A percentile compares a stretch with the other conserved stretches of the same genome.
Conservation (phyloP, 2,113 vertebrate species). For the Cryptomyrus ogoouensis region DNA sequence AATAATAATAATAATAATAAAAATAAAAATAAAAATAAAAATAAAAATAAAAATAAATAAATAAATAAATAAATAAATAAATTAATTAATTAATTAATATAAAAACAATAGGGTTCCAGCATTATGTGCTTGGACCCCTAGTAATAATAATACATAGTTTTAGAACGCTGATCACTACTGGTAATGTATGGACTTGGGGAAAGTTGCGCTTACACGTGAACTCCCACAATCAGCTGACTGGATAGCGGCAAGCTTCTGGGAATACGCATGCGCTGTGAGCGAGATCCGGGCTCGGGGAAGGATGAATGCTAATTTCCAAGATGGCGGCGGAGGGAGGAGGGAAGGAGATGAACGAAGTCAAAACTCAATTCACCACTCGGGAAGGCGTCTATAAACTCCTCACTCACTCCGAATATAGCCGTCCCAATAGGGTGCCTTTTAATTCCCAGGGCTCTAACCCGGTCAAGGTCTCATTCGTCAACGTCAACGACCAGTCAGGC, state of each 20-base stretch:
- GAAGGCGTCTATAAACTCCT: conserved; percentile 98
- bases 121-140: neutral
- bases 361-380: conserved; percentile 97
- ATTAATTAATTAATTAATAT: neutral
- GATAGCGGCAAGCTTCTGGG: neutral
- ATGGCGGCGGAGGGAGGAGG: conserved; percentile 99
- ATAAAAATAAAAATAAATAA: no score
- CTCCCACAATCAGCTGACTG: conserved; percentile 11
- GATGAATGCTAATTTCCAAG: conserved; percentile 98
- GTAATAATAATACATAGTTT: neutral
- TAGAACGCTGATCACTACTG: neutral
- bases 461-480: conserved; percentile 96
- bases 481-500: conserved; percentile 97
- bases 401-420: conserved; percentile 95
- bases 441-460: conserved; percentile 97
- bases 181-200: neutral
- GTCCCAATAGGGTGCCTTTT: conserved; percentile 95
- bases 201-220: conserved; percentile 13
- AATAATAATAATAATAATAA: no score
- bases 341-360: conserved; percentile 99
- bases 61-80: no score
- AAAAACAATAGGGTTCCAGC: neutral
- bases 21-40: no score
- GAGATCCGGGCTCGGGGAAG: conserved; percentile 88
- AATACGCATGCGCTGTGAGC: conserved; percentile 67